Evolutionary conservation across 2,888 invertebrate genomes (phyloP).

Genomic region (Hirtodrosophila histrioides): DNA sequence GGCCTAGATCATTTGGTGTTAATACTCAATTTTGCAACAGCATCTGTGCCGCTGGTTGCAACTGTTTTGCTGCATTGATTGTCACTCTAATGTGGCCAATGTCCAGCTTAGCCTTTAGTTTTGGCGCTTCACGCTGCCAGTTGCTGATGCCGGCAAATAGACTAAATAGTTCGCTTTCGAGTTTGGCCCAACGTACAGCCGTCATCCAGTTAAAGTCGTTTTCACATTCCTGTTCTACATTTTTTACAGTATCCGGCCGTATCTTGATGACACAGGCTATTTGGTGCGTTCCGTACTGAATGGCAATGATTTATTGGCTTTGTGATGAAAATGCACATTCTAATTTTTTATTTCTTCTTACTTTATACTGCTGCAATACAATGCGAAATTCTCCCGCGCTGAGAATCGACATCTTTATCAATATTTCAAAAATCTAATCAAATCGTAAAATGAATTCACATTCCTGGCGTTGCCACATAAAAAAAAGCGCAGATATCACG

Average conservation of each 20-base stretch:
- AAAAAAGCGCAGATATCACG: too few species aligned
- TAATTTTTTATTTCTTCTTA: too few species aligned
- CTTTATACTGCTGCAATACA: constrained; percentile 52
- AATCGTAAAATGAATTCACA: neutral
- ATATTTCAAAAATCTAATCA: constrained; percentile 19
- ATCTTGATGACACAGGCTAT: constrained; percentile 53
- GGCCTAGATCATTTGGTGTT: constrained; percentile 13
- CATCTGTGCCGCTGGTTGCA: neutral
- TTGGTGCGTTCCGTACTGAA: constrained; percentile 39
- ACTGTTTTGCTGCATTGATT: constrained; percentile 20
- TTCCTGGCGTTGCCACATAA: constrained; percentile 22
- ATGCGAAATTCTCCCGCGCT: constrained; percentile 48
- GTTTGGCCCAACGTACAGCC: constrained; percentile 41
- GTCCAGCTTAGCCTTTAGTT: constrained; percentile 31
- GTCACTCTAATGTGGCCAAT: constrained; percentile 55
- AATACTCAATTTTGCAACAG: too few species aligned
- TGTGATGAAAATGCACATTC: too few species aligned
- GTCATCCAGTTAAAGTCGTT: constrained; percentile 60
- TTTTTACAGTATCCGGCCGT: constrained; percentile 30
- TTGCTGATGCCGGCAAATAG: constrained; percentile 36
- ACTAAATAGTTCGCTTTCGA: constrained; percentile 44
- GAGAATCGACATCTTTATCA: constrained; percentile 46
- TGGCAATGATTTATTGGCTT: too few species aligned
- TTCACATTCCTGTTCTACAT: constrained; percentile 24
- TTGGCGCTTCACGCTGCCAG: constrained; percentile 30